Base-by-base conservation (phyloP, 2,113 vertebrate genomes). In the Sander vitreus region DNA sequence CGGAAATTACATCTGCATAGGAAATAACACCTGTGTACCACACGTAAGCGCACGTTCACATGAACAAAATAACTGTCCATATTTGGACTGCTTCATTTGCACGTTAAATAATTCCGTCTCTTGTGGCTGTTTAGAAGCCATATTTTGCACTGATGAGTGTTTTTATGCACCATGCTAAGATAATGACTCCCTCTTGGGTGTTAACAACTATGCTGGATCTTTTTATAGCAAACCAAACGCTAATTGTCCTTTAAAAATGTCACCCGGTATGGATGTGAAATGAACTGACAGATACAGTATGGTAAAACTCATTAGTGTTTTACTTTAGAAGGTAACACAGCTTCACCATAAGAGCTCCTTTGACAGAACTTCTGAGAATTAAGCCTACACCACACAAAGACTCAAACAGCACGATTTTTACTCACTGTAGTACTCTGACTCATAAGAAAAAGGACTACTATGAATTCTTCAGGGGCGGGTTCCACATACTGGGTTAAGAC, bases 381-480 rank as follows among this genome's bases (percentile, higher is more conserved):
- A 53, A 85, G 77, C 30, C 65, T 19, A 13, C 14, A 7, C 19
- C 55, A 64, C 33, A 77, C 16, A 89, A 77, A 79, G n/a, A 45
- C 13, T 68, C 68, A 51, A 68, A 76, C 19, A 21, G 39, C 75
- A 65, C 70, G 19, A 51, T 83, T 65, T 68, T 73, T 57, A 54
- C 77, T 67, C 64, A 64, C 57, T 57, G 59, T 55, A 63, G 45
- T 62, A 62, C 60, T 67, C 54, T 78, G 59, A 79, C 76, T 88
- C 73, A 68, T 45, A 77, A 85, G 83, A 89, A 91, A 92, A 95
- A 90, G 72, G 53, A 86, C 84, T 67, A 86, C 88, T 90, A 90
- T 90, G 54, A 1, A 18, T 80, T 86, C 18, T 86, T 90, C 74
- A 65, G 73, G 76, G 92, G 86, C 71, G 39, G 83, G 88, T 85